A percentile compares a stretch with the other conserved stretches of the same genome.
These are phyloP conservation scores for Propithecus coquereli DNA, from an alignment of 2,113 vertebrate genomes.

Conservation along the genomic window DNA sequence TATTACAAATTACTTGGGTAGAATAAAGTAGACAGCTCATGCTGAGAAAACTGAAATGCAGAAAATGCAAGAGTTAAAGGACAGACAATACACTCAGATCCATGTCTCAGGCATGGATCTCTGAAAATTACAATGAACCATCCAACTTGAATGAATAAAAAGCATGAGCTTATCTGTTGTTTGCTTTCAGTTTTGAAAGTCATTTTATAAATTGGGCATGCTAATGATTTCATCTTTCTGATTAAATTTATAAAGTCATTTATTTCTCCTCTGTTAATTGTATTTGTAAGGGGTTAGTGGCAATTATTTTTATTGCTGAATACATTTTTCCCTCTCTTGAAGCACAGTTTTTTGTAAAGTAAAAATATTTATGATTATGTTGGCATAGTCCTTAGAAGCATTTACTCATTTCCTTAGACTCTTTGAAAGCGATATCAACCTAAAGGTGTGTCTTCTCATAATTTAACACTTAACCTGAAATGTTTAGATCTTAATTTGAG, in stretches of 20 bases:
- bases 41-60: slow-evolving; percentile 84
- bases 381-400: slow-evolving; percentile 81
- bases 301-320: slow-evolving; percentile 64
- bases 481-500: slow-evolving; percentile 7
- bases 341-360: not conserved
- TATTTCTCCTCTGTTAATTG: slow-evolving; percentile 91
- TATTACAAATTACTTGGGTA: slow-evolving; percentile 77
- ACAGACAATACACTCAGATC: slow-evolving; percentile 67
- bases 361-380: slow-evolving; percentile 74
- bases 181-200: slow-evolving; percentile 71
- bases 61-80: slow-evolving; percentile 79
- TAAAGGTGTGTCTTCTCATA: not conserved
- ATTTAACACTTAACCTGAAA: slow-evolving; percentile 56
- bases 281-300: slow-evolving; percentile 87
- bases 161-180: slow-evolving; percentile 52
- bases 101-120: slow-evolving; percentile 72
- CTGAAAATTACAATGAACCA: slow-evolving; percentile 63
- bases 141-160: slow-evolving; percentile 71
- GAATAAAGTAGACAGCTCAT: slow-evolving; percentile 84
- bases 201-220: slow-evolving; percentile 90
- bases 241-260: slow-evolving; percentile 88
- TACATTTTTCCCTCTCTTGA: not conserved
- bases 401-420: slow-evolving; percentile 70
- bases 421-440: slow-evolving; percentile 18
- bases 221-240: slow-evolving; percentile 93